These are phyloP conservation scores for Podarcis muralis DNA, from an alignment of 2,113 vertebrate species.

Conservation along the genomic window DNA sequence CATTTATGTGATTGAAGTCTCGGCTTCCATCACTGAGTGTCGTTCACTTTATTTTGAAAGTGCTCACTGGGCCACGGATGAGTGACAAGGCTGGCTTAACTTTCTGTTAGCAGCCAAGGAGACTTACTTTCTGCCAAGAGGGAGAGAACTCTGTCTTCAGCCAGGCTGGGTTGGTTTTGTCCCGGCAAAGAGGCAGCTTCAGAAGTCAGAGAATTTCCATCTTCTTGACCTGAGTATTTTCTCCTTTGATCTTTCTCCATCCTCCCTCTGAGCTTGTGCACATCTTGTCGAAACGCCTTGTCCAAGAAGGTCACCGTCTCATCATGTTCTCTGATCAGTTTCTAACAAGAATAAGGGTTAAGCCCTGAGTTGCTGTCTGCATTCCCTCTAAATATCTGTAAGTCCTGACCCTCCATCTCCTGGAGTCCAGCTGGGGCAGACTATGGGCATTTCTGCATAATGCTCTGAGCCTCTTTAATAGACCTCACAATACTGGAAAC, in stretches of 20 bases:
- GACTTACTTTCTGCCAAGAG: slow-evolving; percentile 54
- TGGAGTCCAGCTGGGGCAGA: background rate
- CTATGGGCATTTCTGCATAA: background rate
- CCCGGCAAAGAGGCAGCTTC: accelerated
- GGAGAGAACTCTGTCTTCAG: slow-evolving; percentile 17
- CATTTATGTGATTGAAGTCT: background rate
- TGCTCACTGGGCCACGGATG: background rate
- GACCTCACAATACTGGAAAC: background rate
- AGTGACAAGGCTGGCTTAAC: accelerated
- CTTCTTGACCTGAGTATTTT: background rate
- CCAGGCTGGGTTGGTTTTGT: background rate
- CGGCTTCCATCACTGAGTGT: background rate
- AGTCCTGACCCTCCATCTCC: too few species aligned
- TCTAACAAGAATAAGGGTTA: slow-evolving; percentile 21
- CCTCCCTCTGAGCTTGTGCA: background rate
- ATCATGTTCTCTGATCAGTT: background rate
- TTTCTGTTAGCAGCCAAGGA: background rate
- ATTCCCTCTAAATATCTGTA: too few species aligned
- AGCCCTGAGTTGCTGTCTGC: background rate
- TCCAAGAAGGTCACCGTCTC: background rate
- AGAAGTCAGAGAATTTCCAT: accelerated
- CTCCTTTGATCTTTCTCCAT: background rate
- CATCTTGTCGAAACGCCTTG: slow-evolving; percentile 19
- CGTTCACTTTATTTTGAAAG: background rate
- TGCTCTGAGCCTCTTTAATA: background rate